phyloP scores from a whole-genome alignment of 2,888 invertebrate species.

The Acanthosoma haemorrhoidale region DNA sequence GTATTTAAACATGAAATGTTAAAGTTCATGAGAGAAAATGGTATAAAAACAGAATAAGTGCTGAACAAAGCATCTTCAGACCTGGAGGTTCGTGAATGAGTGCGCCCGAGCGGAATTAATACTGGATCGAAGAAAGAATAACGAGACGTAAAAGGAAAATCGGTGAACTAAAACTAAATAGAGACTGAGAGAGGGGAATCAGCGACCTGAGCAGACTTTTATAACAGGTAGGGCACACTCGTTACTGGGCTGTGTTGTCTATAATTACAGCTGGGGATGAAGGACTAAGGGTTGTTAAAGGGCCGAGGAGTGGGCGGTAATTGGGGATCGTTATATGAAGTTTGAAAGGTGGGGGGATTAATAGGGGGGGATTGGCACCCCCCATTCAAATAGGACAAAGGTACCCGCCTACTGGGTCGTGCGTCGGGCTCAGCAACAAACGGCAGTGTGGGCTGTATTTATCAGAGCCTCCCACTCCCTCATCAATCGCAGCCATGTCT shows the following conservation, averaged over 20 bases:
- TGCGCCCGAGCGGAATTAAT: not conserved
- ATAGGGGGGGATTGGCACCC: too few relatives aligned
- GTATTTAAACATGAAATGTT: too few relatives aligned
- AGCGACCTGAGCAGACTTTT: not conserved
- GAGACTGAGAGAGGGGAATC: not conserved
- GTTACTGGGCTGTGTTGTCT: not conserved
- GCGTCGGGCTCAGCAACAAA: too few relatives aligned
- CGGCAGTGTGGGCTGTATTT: too few relatives aligned
- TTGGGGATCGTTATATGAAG: slow-evolving; percentile 11
- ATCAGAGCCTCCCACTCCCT: too few relatives aligned
- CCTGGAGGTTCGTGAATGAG: too few relatives aligned
- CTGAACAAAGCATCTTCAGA: too few relatives aligned
- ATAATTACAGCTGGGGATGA: not conserved
- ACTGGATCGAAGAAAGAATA: not conserved
- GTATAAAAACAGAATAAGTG: too few relatives aligned
- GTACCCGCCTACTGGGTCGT: not conserved
- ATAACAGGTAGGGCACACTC: too few relatives aligned
- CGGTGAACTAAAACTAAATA: slow-evolving; percentile 12
- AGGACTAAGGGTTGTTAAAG: slow-evolving; percentile 4
- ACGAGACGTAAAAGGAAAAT: slow-evolving; percentile 4
- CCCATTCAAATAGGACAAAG: not conserved
- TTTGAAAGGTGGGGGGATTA: too few relatives aligned
- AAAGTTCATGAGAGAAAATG: too few relatives aligned
- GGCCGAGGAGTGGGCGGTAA: not conserved
- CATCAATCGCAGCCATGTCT: too few relatives aligned